These are phyloP conservation scores for Aphrocallistes beatrix DNA, from an alignment of 37 sponge, comb jelly and placozoan genomes.

Conservation along the genomic window DNA sequence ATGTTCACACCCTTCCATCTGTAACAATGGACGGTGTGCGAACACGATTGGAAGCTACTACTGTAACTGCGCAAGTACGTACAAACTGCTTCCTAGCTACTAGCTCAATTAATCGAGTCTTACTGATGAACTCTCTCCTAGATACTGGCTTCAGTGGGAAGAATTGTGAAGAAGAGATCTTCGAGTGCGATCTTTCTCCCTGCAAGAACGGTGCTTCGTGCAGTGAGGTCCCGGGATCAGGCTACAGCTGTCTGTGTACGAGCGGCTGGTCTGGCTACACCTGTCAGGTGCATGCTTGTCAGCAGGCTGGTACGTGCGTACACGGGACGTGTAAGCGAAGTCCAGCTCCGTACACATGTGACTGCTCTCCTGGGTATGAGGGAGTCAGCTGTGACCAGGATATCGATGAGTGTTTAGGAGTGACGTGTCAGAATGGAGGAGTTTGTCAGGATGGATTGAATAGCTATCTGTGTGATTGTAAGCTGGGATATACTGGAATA, in stretches of 20 bases:
- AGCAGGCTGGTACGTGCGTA: background rate
- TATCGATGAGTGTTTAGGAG: background rate
- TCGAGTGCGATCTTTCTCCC: background rate
- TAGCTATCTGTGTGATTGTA: background rate
- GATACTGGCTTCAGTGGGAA: background rate
- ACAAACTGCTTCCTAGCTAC: background rate
- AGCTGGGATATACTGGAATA: background rate
- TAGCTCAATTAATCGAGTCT: too few relatives aligned
- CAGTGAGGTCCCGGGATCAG: background rate
- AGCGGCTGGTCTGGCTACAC: background rate
- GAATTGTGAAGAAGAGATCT: background rate
- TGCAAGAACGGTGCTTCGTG: background rate
- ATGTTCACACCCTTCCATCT: background rate
- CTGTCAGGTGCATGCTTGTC: background rate
- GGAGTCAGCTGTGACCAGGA: background rate
- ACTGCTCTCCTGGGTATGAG: background rate
- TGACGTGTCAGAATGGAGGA: slow-evolving; percentile 24
- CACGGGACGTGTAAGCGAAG: background rate
- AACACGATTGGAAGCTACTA: background rate
- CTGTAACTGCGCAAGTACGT: background rate
- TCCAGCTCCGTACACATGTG: background rate
- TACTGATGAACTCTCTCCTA: too few relatives aligned
- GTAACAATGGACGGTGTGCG: background rate
- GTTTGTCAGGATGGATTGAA: background rate
- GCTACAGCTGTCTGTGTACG: background rate